Conservation (phyloP, 2,888 invertebrate species). For the Ormyrus labotus region DNA sequence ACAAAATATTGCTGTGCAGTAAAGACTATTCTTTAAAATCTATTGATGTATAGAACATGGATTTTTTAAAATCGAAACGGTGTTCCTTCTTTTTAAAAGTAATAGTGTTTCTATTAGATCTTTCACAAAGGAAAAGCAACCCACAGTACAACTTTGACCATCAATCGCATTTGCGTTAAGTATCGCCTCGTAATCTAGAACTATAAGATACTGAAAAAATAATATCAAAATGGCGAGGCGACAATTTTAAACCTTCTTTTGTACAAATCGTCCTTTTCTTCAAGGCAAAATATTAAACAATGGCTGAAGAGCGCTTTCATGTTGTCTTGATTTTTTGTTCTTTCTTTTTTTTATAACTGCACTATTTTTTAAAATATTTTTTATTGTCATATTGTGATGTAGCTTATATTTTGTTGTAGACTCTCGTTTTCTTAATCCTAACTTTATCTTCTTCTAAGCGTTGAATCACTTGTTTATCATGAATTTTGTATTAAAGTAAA, state of each 20-base stretch:
- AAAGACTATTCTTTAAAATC: constrained; percentile 41
- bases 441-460: constrained; percentile 42
- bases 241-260: constrained; percentile 24
- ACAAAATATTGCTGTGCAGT: constrained; percentile 53
- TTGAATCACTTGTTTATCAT: constrained; percentile 20
- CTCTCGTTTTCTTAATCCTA: constrained; percentile 47
- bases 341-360: not conserved
- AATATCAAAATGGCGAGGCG: constrained; percentile 48
- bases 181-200: constrained; percentile 47
- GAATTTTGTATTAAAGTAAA: constrained; percentile 15
- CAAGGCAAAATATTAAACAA: constrained; percentile 25
- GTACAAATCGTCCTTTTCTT: constrained; percentile 37
- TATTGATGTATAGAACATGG: constrained; percentile 28
- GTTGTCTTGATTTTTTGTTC: constrained; percentile 21
- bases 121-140: constrained; percentile 54
- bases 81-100: constrained; percentile 54
- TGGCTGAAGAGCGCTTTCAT: constrained; percentile 28
- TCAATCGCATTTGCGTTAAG: constrained; percentile 54
- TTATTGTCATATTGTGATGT: constrained; percentile 10
- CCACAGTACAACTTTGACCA: constrained; percentile 57
- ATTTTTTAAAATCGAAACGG: constrained; percentile 41
- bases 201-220: constrained; percentile 20
- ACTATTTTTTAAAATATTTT: not conserved
- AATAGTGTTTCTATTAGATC: constrained; percentile 57
- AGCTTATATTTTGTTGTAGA: constrained; percentile 1